Evolutionary conservation across 2,888 invertebrate genomes (phyloP).

Genomic region (Hartigia nigra): DNA sequence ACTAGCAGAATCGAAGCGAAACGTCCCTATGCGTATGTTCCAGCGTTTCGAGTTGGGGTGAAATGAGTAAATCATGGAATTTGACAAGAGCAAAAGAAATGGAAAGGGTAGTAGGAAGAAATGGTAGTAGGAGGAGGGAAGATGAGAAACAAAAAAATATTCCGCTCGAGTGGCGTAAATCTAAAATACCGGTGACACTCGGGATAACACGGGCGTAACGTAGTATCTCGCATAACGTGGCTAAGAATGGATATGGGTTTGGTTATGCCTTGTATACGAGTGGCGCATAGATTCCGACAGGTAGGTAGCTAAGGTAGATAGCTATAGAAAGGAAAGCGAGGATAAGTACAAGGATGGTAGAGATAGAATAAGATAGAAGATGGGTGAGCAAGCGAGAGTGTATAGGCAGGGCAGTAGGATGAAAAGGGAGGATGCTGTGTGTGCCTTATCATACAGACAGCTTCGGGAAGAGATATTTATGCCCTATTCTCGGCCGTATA

Average conservation of each 20-base stretch:
- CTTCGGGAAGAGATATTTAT: conserved; percentile 1
- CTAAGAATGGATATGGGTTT: neutral
- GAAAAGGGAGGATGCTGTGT: neutral
- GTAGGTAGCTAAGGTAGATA: neutral
- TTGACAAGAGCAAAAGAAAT: neutral
- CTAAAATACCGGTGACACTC: neutral
- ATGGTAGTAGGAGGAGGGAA: neutral
- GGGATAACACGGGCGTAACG: neutral
- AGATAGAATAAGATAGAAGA: neutral
- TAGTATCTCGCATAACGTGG: neutral
- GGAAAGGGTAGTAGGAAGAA: neutral
- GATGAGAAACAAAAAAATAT: neutral
- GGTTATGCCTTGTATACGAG: neutral
- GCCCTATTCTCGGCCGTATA: neutral
- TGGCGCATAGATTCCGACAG: neutral
- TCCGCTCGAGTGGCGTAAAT: neutral
- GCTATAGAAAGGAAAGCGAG: neutral
- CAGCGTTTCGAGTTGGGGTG: neutral
- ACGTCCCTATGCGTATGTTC: neutral
- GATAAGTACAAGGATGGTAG: neutral
- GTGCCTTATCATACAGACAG: neutral
- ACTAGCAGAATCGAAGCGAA: neutral
- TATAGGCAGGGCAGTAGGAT: neutral
- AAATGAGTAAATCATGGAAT: neutral
- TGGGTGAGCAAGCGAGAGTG: neutral